phyloP scores from a whole-genome alignment of 2,113 vertebrate species.

The Larimichthys crocea region DNA sequence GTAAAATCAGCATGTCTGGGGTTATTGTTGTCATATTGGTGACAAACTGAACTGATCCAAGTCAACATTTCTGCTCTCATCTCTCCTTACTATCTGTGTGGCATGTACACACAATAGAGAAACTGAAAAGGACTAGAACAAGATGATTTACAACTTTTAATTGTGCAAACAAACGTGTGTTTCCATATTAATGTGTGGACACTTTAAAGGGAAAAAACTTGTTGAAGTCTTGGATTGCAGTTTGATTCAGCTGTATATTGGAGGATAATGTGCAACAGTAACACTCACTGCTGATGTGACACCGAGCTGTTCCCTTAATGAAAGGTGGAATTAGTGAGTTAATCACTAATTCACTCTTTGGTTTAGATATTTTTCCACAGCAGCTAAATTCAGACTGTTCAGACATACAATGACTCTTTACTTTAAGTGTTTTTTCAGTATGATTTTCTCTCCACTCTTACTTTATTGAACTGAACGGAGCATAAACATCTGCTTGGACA shows the following conservation, averaged over 20 bases:
- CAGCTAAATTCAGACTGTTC: background rate
- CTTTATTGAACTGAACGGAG: background rate
- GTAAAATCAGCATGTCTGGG: no score
- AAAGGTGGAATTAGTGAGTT: background rate
- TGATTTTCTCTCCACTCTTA: background rate
- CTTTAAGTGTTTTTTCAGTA: background rate
- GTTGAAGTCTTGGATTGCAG: no score
- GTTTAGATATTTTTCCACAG: background rate
- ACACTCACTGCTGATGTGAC: background rate
- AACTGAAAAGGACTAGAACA: no score
- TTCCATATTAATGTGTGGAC: background rate
- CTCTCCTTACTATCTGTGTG: background rate
- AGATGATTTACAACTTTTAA: background rate
- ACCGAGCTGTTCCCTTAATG: background rate
- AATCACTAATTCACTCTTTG: background rate
- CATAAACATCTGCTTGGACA: background rate
- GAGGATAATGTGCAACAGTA: background rate
- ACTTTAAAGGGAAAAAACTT: no score
- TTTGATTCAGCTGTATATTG: background rate
- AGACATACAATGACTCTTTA: background rate
- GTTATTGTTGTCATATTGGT: background rate
- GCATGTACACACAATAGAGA: background rate
- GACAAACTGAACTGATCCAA: background rate
- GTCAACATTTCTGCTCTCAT: background rate
- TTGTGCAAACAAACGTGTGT: background rate